Conservation (phyloP, 2,888 invertebrate genomes). For the Actias luna region DNA sequence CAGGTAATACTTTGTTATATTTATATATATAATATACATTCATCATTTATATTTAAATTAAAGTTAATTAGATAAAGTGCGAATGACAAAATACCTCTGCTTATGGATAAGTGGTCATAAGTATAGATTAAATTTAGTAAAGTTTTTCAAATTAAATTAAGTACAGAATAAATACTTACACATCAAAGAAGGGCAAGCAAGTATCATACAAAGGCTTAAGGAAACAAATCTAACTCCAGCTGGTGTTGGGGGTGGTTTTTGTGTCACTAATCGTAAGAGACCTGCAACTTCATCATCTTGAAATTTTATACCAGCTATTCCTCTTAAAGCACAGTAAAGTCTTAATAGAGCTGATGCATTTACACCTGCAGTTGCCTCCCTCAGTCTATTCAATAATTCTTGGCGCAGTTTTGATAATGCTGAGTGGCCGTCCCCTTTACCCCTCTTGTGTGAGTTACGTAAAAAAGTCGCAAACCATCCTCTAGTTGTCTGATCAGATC, state of each 20-base stretch:
- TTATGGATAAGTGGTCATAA: too few relatives aligned
- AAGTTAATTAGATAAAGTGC: too few relatives aligned
- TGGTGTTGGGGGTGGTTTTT: slow-evolving; percentile 93
- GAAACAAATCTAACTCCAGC: slow-evolving; percentile 97
- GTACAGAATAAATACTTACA: slow-evolving; percentile 60
- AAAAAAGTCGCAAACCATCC: slow-evolving; percentile 97
- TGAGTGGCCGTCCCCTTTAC: slow-evolving; percentile 88
- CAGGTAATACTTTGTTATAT: too few relatives aligned
- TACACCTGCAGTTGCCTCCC: slow-evolving; percentile 86
- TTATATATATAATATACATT: too few relatives aligned
- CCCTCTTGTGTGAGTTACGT: slow-evolving; percentile 90
- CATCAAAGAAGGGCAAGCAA: slow-evolving; percentile 95
- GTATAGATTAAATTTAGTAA: too few relatives aligned
- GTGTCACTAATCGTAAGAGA: slow-evolving; percentile 92
- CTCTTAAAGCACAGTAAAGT: slow-evolving; percentile 95
- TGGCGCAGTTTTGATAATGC: slow-evolving; percentile 87
- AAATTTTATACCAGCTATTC: slow-evolving; percentile 95
- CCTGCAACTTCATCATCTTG: slow-evolving; percentile 95
- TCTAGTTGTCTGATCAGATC: slow-evolving; percentile 93
- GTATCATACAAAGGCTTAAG: slow-evolving; percentile 95
- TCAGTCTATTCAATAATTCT: slow-evolving; percentile 88
- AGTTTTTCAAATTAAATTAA: too few relatives aligned
- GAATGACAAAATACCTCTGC: too few relatives aligned
- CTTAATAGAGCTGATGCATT: slow-evolving; percentile 94
- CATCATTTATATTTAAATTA: too few relatives aligned